Base-by-base conservation (phyloP, 2,797 vertebrate species). In the Strix occidentalis region DNA sequence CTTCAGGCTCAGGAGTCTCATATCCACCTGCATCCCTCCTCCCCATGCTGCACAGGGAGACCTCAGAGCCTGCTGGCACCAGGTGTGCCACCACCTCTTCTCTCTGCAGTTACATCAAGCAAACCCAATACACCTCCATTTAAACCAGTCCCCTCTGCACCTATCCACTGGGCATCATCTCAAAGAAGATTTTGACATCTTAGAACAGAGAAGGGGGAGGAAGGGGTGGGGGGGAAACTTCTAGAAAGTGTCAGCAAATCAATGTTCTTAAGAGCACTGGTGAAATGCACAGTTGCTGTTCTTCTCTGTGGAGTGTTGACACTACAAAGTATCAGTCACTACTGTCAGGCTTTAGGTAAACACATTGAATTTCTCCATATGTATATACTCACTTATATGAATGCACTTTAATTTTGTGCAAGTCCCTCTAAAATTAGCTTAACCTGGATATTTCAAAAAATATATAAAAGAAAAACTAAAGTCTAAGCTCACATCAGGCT, bases 31-130 rank as follows among this genome's bases (percentile, higher is more conserved):
- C 23, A 54, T 63, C 11, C 24, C 41, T 45, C 6, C 31, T 31
- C 4, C 5, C 9, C 7, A 9, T 0, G 0, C 46, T 46, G 28
- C 12, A 25, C 18, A 13, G 25, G 33, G 23, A 37, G 29, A 8
- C 24, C 60, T 84, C 60, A 50, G 35, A 90, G 50, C 23, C 76
- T 57, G 29, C 28, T 63, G 20, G 13, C 31, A 48, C 21, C 0
- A 0, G 5, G 1, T n/a, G 6, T 65, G 60, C 33, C 48, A 56
- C 37, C 39, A 54, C 39, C 25, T 46, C 45, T 88, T 12, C 10
- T 24, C 50, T 61, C 51, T 46, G 39, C 28, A 48, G 31, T 29
- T 41, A 7, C 2, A 1, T 15, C 5, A 2, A 28, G n/a, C 8
- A 88, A 77, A 74, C 21, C 4, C 20, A 43, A 15, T 3, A 12